Evolutionary conservation across 1,140 invertebrate genomes (phyloP), one percentile per base, ranked within the genome.

Genomic region (Eupristina koningsbergeri): DNA sequence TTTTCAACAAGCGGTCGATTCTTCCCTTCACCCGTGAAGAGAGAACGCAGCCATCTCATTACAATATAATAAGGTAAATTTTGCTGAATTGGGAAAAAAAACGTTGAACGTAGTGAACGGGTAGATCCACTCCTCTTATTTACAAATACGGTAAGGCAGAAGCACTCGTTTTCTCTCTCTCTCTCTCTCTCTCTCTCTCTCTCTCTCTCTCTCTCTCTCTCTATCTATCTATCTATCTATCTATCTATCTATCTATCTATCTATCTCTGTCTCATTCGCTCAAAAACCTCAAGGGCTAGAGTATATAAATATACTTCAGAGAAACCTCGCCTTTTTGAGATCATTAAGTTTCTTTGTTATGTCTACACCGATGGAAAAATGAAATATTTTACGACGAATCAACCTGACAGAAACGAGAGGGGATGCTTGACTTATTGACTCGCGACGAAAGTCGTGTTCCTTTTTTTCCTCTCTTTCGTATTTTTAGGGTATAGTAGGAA

Each of bases 261-360:
- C 17, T 11, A 9, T 41, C 67, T 29, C 41, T 74, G 3, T 74
- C 26, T 45, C 41, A 3, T 45, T 45, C 41, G 5, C 11, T 45
- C 41, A 67, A 17, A 71, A 58, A 58, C 22, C 13, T 26, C 26
- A 9, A 58, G 1, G 26, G 5, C 36, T 36, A 36, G 0, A 36
- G 67, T 6, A n/a, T n/a, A n/a, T n/a, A 64, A 64, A 31, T 76
- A 36, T 63, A 45, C 47, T 34, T n/a, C 34, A 6, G 15, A 64
- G 36, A 63, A 17, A 76, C 39, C 75, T 61, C 34, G 39, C 36
- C 71, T 53, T 36, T 76, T 47, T 39, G 58, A 39, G 50, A 74
- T 80, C 80, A 84, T 84, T 79, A 84, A 75, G 69, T 58, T 64
- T 58, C 83, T 80, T 84, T 84, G 76, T 79, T 74, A 34, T 19